Conservation (phyloP, 2,888 invertebrate species). For the Lasioglossum figueresi region DNA sequence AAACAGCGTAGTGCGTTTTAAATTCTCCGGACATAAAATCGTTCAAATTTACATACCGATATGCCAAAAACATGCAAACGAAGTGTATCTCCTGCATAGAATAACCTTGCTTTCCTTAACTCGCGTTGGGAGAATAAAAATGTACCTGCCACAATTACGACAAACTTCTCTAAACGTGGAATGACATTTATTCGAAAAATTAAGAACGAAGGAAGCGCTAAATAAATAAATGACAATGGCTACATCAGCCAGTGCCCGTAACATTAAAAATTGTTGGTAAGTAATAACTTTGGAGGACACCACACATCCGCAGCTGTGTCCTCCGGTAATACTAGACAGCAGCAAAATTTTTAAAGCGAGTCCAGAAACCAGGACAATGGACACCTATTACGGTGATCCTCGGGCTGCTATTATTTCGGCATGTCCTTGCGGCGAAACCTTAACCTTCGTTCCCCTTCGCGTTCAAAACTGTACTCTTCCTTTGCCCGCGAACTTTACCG, state of each 20-base stretch:
- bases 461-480: slow-evolving; percentile 12
- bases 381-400: slow-evolving; percentile 17
- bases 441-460: not conserved
- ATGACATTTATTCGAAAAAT: too few species aligned
- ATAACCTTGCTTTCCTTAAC: not conserved
- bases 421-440: slow-evolving; percentile 20
- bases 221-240: not conserved
- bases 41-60: not conserved
- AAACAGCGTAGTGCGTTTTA: not conserved
- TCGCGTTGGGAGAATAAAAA: not conserved
- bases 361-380: slow-evolving; percentile 32
- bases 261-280: slow-evolving; percentile 20
- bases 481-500: slow-evolving; percentile 10
- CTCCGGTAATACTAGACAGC: not conserved
- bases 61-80: not conserved
- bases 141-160: not conserved
- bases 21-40: not conserved
- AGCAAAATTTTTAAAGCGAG: slow-evolving; percentile 24
- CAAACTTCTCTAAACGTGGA: not conserved
- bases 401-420: slow-evolving; percentile 18
- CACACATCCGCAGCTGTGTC: slow-evolving; percentile 29
- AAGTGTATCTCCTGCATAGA: not conserved
- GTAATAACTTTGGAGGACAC: slow-evolving; percentile 33
- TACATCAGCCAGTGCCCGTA: not conserved
- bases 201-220: too few species aligned